phyloP scores from a whole-genome alignment of 2,113 vertebrate species.

The Psilopogon haemacephalus region DNA sequence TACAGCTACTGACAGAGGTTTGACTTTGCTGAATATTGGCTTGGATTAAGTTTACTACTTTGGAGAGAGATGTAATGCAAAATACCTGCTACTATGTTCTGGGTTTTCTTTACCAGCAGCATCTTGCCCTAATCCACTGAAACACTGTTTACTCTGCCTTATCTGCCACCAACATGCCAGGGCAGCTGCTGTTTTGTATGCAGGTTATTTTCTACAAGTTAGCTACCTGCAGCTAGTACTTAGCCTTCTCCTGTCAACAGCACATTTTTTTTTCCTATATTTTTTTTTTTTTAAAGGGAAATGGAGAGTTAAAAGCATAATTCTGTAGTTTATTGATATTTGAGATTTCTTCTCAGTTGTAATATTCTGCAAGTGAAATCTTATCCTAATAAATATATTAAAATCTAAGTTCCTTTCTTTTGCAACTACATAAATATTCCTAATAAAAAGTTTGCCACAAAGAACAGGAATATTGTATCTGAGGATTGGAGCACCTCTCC shows the following conservation, averaged over 20 bases:
- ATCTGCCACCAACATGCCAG: accelerated
- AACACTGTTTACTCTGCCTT: not conserved
- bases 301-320: not conserved
- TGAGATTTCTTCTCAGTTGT: not conserved
- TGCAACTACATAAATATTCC: not conserved
- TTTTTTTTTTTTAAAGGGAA: not conserved
- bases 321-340: not conserved
- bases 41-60: not conserved
- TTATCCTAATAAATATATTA: not conserved
- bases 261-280: not conserved
- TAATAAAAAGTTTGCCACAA: not conserved
- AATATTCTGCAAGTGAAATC: not conserved
- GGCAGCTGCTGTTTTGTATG: not conserved
- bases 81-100: not conserved
- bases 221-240: not conserved
- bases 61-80: not conserved
- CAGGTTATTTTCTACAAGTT: not conserved
- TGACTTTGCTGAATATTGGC: not conserved
- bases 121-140: not conserved
- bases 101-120: not conserved
- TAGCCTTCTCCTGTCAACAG: not conserved
- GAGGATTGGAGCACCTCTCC: no score
- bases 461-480: not conserved
- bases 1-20: not conserved
- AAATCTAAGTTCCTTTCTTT: not conserved